A percentile compares a stretch with the other conserved stretches of the same genome.
Evolutionary conservation across 2,113 vertebrate species (phyloP).

Genomic region (Potamarius usumacintae): DNA sequence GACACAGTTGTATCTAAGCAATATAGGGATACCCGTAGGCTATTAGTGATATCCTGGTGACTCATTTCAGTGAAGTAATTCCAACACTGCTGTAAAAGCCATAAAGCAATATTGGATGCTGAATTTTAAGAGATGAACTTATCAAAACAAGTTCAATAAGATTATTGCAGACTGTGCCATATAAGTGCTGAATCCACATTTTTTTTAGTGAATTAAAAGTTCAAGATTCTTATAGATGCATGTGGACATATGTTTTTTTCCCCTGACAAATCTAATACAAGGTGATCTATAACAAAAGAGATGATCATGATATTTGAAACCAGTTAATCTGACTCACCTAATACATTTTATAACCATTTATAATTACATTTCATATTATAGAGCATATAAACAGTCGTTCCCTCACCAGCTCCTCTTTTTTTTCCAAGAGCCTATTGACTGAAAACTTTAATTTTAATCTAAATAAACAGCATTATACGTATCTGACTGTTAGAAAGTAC

Average conservation of each 20-base stretch:
- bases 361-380: not conserved
- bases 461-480: not conserved
- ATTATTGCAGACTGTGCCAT: not conserved
- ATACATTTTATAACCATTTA: not conserved
- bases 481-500: not conserved
- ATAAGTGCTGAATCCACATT: not conserved
- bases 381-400: not conserved
- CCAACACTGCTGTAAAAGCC: constrained; percentile 60
- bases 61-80: constrained; percentile 65
- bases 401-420: not conserved
- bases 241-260: not conserved
- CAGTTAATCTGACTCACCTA: not conserved
- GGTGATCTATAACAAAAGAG: not conserved
- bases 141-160: not conserved
- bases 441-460: not conserved
- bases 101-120: constrained; percentile 25
- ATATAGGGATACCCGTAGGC: constrained; percentile 46
- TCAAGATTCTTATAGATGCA: not conserved
- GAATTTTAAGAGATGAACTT: constrained; percentile 33
- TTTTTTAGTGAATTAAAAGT: not conserved
- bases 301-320: not conserved
- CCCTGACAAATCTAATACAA: not conserved
- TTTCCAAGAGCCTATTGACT: no score
- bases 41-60: constrained; percentile 57
- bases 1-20: constrained; percentile 62